A percentile compares a stretch with the other conserved stretches of the same genome.
phyloP scores from a whole-genome alignment of 2,888 invertebrate genomes.

The Stictocephala bisonia region DNA sequence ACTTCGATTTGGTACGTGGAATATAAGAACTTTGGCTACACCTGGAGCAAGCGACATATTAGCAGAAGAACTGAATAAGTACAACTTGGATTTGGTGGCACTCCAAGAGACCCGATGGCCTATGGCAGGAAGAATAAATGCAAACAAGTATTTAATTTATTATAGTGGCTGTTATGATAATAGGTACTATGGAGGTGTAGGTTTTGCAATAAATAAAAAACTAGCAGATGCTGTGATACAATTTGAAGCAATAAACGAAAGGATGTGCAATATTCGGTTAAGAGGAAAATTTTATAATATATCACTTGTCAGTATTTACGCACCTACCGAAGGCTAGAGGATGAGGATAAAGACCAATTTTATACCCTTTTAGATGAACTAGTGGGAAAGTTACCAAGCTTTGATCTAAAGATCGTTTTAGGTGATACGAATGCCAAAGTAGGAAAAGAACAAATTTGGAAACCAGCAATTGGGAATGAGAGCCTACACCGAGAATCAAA shows the following conservation, averaged over 20 bases:
- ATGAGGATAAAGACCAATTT: slow-evolving; percentile 21
- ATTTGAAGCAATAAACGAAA: not conserved
- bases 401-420: slow-evolving; percentile 17
- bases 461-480: slow-evolving; percentile 14
- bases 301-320: slow-evolving; percentile 39
- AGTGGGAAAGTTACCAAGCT: slow-evolving; percentile 37
- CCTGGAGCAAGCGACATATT: slow-evolving; percentile 2
- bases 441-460: slow-evolving; percentile 10
- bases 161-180: slow-evolving; percentile 19
- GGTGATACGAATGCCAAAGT: slow-evolving; percentile 25
- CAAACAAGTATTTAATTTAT: slow-evolving; percentile 5
- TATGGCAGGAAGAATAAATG: not conserved
- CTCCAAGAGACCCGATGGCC: slow-evolving; percentile 23
- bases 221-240: not conserved
- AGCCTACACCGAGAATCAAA: slow-evolving; percentile 12
- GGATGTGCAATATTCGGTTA: slow-evolving; percentile 32
- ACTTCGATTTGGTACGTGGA: slow-evolving; percentile 36
- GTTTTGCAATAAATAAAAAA: slow-evolving; percentile 20
- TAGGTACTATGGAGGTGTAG: slow-evolving; percentile 14
- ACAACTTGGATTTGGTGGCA: slow-evolving; percentile 19
- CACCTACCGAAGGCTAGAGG: slow-evolving; percentile 45
- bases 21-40: not conserved
- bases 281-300: slow-evolving; percentile 36
- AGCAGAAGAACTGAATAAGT: slow-evolving; percentile 1
- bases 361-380: slow-evolving; percentile 1